Evolutionary conservation across 2,113 vertebrate species (phyloP), one percentile per base, ranked within the genome.

Genomic region (Myotis brandtii): DNA sequence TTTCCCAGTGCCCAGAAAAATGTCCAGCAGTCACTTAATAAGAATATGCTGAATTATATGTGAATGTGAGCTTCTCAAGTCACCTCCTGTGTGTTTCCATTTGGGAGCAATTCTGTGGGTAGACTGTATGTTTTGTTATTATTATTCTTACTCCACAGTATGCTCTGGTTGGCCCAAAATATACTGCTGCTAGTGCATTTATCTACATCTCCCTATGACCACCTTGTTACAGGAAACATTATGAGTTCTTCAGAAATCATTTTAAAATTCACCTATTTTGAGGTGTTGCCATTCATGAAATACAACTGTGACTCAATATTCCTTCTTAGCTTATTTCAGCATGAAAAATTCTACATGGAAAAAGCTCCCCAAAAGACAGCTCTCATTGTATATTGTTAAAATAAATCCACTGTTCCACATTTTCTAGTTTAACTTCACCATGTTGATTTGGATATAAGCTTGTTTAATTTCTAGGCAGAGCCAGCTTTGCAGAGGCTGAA

Each of bases 231-330:
- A 91, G 0, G 0, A 96, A 98, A 95, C 40, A 83, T 59, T 59
- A 27, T 52, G 90, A 92, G 43, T 76, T 79, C 72, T 94, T 96
- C 95, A 89, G 80, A 97, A 97, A 97, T 69, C 7, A 97, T 96
- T 97, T 96, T 54, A 95, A 94, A 97, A 96, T 43, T 94, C 90
- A 93, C 21, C 72, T 75, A 96, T 92, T 96, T 96, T 80, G 48
- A 96, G 89, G 95, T 81, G 86, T 67, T 95, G 52, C 66, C 95
- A 94, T 75, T 62, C 72, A 92, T 73, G 77, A 94, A 97, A 86
- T 3, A 9, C 64, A 67, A 96, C 59, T 84, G 81, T 76, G 80
- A 84, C 77, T 97, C 70, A 89, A 30, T 77, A 93, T 95, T 97
- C 62, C 50, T 91, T 86, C 30, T 69, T 62, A 50, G 64, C 80